Evolutionary conservation across 1,140 invertebrate species (phyloP).

Genomic region (Pogonomyrmex barbatus): DNA sequence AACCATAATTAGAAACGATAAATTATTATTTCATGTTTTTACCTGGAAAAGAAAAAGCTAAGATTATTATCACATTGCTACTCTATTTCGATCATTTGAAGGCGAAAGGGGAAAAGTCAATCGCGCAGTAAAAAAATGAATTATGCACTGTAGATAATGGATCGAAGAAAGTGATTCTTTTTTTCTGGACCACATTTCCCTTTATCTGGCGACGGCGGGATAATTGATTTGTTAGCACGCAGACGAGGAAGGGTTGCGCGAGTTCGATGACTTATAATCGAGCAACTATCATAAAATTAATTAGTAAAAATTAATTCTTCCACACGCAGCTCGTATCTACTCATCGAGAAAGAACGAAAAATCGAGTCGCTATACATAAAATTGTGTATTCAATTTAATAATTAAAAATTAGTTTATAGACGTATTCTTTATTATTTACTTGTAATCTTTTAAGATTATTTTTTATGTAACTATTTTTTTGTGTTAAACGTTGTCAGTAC

Average conservation of each 20-base stretch:
- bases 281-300: constrained; percentile 39
- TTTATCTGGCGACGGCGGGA: constrained; percentile 52
- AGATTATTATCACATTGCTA: background rate
- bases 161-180: constrained; percentile 59
- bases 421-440: background rate
- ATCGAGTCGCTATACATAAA: background rate
- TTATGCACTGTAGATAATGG: constrained; percentile 62
- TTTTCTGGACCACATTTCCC: constrained; percentile 32
- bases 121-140: background rate
- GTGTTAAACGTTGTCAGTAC: too few species aligned
- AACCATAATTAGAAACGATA: background rate
- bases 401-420: background rate
- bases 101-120: background rate
- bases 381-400: background rate
- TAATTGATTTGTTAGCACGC: constrained; percentile 66
- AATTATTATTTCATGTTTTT: background rate
- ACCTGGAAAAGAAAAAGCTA: constrained; percentile 5
- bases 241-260: constrained; percentile 21
- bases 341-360: background rate
- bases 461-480: background rate
- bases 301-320: constrained; percentile 50
- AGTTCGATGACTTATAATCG: constrained; percentile 43
- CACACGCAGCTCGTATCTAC: background rate
- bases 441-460: background rate
- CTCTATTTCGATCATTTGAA: constrained; percentile 17